Conservation (phyloP, 2,888 invertebrate genomes). For the Xestia c-nigrum region DNA sequence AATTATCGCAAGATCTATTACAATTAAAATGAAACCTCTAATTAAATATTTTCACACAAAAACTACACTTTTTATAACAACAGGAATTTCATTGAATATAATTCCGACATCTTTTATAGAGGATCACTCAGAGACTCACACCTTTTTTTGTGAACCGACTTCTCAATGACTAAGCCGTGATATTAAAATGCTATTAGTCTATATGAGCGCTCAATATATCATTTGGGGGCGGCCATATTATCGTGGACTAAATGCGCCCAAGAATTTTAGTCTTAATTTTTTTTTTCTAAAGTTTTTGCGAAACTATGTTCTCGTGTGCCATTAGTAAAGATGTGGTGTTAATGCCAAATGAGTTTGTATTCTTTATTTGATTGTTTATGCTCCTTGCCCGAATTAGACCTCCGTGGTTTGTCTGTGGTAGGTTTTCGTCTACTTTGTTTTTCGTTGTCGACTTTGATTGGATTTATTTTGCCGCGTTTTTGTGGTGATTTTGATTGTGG, state of each 20-base stretch:
- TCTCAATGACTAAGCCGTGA: conserved; percentile 83
- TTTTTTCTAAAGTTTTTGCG: conserved; percentile 79
- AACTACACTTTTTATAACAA: conserved; percentile 45
- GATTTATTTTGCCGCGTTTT: conserved; percentile 57
- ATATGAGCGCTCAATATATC: conserved; percentile 85
- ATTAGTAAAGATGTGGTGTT: conserved; percentile 75
- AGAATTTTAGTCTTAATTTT: conserved; percentile 85
- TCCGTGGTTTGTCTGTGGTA: conserved; percentile 58
- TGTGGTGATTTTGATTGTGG: conserved; percentile 47
- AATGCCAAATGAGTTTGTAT: conserved; percentile 79
- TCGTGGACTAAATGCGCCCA: conserved; percentile 85
- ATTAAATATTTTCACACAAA: conserved; percentile 64
- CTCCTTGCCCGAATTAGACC: conserved; percentile 67
- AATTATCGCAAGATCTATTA: conserved; percentile 17
- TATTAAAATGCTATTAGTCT: conserved; percentile 90
- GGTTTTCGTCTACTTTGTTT: conserved; percentile 51
- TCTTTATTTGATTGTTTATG: conserved; percentile 76
- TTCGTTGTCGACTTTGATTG: conserved; percentile 57
- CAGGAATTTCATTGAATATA: conserved; percentile 67
- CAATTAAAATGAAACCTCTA: conserved; percentile 59
- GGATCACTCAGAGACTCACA: conserved; percentile 69
- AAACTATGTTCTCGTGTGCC: conserved; percentile 79
- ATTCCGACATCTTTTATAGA: conserved; percentile 62
- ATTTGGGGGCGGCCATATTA: conserved; percentile 86
- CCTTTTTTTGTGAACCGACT: conserved; percentile 71